These are phyloP conservation scores for Pyrrhopygopsis socrates DNA, from an alignment of 2,888 invertebrate genomes.

Conservation along the genomic window DNA sequence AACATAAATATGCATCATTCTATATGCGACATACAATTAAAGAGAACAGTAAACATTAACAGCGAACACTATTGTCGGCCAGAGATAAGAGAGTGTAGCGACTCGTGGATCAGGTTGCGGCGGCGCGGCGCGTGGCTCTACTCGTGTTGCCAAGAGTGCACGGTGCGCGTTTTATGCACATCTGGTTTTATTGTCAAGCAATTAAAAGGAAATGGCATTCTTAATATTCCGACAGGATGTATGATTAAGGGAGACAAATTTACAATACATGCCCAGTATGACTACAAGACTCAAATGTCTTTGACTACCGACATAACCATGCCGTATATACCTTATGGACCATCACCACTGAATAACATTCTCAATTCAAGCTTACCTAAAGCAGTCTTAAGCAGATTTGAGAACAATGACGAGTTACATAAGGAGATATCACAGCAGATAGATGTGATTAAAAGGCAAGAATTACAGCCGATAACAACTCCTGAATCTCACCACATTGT, in stretches of 20 bases:
- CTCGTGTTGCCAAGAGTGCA: slow-evolving; percentile 9
- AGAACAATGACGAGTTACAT: neutral
- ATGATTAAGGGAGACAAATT: neutral
- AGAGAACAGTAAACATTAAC: neutral
- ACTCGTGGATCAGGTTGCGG: neutral
- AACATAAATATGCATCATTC: neutral
- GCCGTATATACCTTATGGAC: neutral
- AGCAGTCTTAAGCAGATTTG: neutral
- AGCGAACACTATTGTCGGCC: neutral
- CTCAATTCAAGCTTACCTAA: neutral
- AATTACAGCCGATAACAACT: neutral
- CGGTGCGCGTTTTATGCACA: slow-evolving; percentile 7
- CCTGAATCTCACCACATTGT: neutral
- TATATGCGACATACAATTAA: neutral
- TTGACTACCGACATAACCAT: neutral
- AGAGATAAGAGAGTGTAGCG: neutral
- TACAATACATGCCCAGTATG: neutral
- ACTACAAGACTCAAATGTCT: neutral
- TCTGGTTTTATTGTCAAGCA: neutral
- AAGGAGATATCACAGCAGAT: neutral
- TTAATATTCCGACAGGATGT: neutral
- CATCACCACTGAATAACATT: neutral
- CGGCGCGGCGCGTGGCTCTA: slow-evolving; percentile 1
- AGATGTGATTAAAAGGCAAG: neutral
- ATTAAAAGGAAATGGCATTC: neutral